Conservation (phyloP, 2,888 invertebrate species). For the Allygus modestus region DNA sequence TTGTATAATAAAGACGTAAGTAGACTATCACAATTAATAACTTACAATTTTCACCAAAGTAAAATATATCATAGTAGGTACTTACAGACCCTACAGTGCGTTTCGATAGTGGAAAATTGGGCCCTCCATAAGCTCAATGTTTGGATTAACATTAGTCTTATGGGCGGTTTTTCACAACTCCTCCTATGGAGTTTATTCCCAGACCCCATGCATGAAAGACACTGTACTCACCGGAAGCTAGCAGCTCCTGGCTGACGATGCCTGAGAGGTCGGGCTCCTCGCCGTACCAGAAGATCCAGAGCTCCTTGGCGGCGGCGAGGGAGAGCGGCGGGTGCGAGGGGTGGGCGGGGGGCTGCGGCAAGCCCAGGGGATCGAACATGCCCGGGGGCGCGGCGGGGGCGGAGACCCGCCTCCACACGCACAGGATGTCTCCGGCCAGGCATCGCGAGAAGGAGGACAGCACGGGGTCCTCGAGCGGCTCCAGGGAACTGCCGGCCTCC, state of each 20-base stretch:
- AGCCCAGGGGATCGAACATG: slow-evolving; percentile 69
- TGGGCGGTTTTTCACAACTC: too few relatives aligned
- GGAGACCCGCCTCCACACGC: slow-evolving; percentile 96
- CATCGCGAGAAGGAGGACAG: slow-evolving; percentile 94
- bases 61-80: too few relatives aligned
- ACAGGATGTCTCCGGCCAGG: slow-evolving; percentile 95
- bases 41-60: too few relatives aligned
- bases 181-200: too few relatives aligned
- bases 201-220: too few relatives aligned
- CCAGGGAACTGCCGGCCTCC: slow-evolving; percentile 72
- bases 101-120: too few relatives aligned
- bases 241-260: slow-evolving; percentile 90
- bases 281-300: slow-evolving; percentile 99
- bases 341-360: slow-evolving; percentile 77
- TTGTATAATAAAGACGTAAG: too few relatives aligned
- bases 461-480: slow-evolving; percentile 93
- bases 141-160: too few relatives aligned
- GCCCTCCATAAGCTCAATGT: too few relatives aligned
- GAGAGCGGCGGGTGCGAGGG: slow-evolving; percentile 82
- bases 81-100: too few relatives aligned
- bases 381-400: slow-evolving; percentile 68
- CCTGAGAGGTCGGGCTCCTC: slow-evolving; percentile 95
- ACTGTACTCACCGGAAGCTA: slow-evolving; percentile 86
- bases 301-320: slow-evolving; percentile 94
- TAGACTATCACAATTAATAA: too few relatives aligned